phyloP scores from a whole-genome alignment of 2,113 vertebrate species.

The Dipodomys ordii region DNA sequence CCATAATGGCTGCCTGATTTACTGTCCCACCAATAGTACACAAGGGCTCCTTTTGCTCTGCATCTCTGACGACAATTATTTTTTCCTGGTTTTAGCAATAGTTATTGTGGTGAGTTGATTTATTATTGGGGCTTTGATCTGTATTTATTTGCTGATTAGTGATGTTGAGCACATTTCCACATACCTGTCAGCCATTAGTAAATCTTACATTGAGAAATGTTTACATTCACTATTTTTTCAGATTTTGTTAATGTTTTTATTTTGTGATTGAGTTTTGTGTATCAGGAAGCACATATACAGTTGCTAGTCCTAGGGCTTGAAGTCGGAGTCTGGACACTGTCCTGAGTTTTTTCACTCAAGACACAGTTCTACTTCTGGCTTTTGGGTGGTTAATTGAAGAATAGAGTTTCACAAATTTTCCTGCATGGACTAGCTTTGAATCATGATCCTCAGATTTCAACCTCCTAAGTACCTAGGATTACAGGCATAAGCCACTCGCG shows the following conservation, averaged over 20 bases:
- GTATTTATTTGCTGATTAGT: background rate
- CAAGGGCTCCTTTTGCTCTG: background rate
- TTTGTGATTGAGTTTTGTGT: background rate
- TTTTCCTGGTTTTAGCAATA: background rate
- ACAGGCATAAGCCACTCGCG: no score
- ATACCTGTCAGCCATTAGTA: background rate
- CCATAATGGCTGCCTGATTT: background rate
- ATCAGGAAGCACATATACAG: no score
- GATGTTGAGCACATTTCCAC: background rate
- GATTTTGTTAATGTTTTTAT: background rate
- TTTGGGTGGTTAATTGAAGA: no score
- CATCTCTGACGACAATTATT: no score
- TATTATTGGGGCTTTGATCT: background rate
- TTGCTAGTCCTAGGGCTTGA: no score
- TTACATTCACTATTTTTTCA: background rate
- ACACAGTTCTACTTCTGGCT: no score
- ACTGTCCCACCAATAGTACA: background rate
- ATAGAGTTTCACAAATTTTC: no score
- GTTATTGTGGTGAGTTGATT: background rate
- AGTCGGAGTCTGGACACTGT: no score
- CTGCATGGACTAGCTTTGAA: no score
- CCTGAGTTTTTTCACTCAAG: no score
- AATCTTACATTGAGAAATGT: background rate
- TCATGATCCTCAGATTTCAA: no score
- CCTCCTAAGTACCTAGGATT: no score